Base-by-base conservation (phyloP, 2,113 vertebrate genomes). In the Catharus bicknelli region DNA sequence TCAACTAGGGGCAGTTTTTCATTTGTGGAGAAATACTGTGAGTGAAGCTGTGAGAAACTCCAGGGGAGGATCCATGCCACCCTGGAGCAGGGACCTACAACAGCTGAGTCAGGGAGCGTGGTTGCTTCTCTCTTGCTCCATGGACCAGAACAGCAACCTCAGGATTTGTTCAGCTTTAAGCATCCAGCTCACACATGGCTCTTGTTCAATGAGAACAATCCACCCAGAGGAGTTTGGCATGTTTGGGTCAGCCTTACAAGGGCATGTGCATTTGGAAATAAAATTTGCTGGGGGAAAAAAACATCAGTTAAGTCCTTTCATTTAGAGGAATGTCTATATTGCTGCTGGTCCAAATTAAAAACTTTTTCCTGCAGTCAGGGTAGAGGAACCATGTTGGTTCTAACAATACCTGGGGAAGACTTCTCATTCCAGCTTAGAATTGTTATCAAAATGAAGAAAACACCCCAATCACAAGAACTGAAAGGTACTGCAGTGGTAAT, bases 181-280 rank as follows among this genome's bases (percentile, higher is more conserved):
- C 22, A 73, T 54, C 54, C 83, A 83, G 5, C 22, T 43, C 0
- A 0, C 14, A 51, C 32, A 4, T 7, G 10, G 22, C 16, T 63
- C n/a, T 25, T 29, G 16, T 7, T 70, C 70, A 14, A 2, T 74
- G 61, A 55, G 34, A 80, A 76, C 8, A 50, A 47, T 42, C 20
- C 26, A 54, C 5, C 21, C 75, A 21, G 16, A 16, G 50, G 38
- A 15, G 16, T 80, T 73, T 38, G 69, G 27, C 2, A 2, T 19
- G 11, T 81, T 48, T 80, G n/a, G 32, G 51, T 62, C 42, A 77
- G 32, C 12, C 9, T 17, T 68, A 22, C 21, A 51, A 66, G 19
- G 22, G 3, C 30, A 51, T 5, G 6, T 58, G 26, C 13, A 43
- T 59, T 79, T 55, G 20, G 64, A 81, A 80, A 22, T 40, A 62